Evolutionary conservation across 2,888 invertebrate species (phyloP).

Genomic region (Catotricha subobsoleta): DNA sequence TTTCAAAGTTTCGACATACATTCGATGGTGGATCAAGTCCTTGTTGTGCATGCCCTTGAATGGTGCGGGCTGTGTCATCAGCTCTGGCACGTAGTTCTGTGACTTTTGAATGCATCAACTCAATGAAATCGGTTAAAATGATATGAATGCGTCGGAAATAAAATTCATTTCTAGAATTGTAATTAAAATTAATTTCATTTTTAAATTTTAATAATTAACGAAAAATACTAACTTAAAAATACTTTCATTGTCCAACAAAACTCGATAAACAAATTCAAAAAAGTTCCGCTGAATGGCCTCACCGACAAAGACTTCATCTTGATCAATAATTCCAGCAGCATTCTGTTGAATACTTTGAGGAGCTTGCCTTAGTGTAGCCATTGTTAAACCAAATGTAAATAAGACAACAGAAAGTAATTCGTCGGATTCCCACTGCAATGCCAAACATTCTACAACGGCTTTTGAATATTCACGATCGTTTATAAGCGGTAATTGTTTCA

Average conservation of each 20-base stretch:
- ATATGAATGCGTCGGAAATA: constrained; percentile 67
- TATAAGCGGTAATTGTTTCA: constrained; percentile 47
- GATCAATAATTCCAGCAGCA: constrained; percentile 36
- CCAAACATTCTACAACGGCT: constrained; percentile 16
- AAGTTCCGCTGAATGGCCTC: constrained; percentile 60
- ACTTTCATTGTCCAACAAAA: constrained; percentile 47
- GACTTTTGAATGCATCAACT: constrained; percentile 78
- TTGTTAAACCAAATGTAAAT: constrained; percentile 50
- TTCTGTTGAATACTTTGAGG: constrained; percentile 36
- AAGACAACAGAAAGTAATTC: constrained; percentile 42
- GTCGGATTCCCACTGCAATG: constrained; percentile 33
- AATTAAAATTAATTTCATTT: too few species aligned
- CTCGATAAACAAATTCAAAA: constrained; percentile 60
- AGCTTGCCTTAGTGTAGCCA: constrained; percentile 42
- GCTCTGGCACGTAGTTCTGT: constrained; percentile 66
- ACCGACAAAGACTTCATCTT: constrained; percentile 66
- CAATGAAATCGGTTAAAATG: constrained; percentile 79
- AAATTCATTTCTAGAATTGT: constrained; percentile 44
- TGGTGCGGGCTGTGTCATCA: constrained; percentile 72
- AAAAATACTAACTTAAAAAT: constrained; percentile 36
- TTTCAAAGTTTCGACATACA: constrained; percentile 62
- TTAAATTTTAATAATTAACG: background rate
- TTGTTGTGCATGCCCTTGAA: constrained; percentile 53
- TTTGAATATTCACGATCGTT: constrained; percentile 31
- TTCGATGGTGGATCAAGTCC: constrained; percentile 57